phyloP scores from a whole-genome alignment of 2,888 invertebrate species.

The Clostera curtula region DNA sequence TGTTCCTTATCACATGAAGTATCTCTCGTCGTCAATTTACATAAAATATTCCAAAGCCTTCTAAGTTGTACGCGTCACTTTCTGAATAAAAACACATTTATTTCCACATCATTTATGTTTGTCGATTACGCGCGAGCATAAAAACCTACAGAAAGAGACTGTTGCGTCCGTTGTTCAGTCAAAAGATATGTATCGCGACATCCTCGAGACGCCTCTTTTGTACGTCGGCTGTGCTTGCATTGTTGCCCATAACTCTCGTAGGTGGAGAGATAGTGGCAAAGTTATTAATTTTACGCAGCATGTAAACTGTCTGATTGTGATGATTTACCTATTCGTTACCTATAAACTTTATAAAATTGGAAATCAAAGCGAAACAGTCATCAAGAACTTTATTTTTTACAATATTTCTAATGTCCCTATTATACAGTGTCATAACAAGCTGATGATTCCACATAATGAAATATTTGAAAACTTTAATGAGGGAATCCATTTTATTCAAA shows the following conservation, averaged over 20 bases:
- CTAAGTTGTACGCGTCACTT: conserved; percentile 22
- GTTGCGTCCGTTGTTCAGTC: conserved; percentile 53
- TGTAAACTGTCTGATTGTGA: no score
- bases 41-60: conserved; percentile 16
- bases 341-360: no score
- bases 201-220: conserved; percentile 60
- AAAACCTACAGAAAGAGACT: conserved; percentile 46
- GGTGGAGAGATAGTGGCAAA: no score
- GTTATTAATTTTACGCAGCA: no score
- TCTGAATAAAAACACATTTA: conserved; percentile 27
- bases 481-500: no score
- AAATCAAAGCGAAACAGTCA: no score
- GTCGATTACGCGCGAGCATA: conserved; percentile 44
- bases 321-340: no score
- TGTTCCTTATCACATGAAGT: conserved; percentile 1
- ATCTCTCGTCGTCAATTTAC: not conserved
- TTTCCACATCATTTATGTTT: conserved; percentile 29
- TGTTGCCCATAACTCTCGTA: conserved; percentile 70
- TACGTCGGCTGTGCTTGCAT: conserved; percentile 55
- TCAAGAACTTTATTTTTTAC: no score
- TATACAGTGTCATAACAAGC: no score
- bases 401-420: no score
- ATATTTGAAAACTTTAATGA: no score
- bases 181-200: conserved; percentile 65
- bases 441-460: no score